Base-by-base conservation (phyloP, 2,113 vertebrate genomes). In the Forbesichthys agassizii region DNA sequence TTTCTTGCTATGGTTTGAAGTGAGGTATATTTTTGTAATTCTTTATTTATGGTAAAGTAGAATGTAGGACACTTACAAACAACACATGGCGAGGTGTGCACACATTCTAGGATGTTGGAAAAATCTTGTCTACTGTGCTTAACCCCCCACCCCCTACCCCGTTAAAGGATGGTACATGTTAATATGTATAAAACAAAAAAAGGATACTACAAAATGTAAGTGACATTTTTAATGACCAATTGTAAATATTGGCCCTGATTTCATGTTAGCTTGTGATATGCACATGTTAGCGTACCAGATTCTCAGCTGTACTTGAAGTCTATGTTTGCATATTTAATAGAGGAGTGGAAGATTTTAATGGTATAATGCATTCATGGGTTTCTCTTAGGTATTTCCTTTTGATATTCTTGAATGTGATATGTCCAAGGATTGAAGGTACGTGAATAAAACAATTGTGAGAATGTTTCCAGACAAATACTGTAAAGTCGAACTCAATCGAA, bases 1-100 rank as follows among this genome's bases (percentile, higher is more conserved):
- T 83, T 76, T 75, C 77, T 69, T 78, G 78, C 84, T 81, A 71
- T 69, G 68, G 78, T 74, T 86, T 90, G 85, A 88, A 80, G 88
- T 91, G 86, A 86, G 79, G 75, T 88, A 81, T 92, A 90, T 92
- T 91, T 93, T 92, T 93, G 77, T 90, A 88, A 87, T 49, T 70
- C 79, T 84, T 75, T 88, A 88, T 91, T 91, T 90, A 91, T 91
- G 87, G 77, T 88, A 72, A 83, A 77, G 84, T 88, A 91, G 77
- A 75, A 54, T 46, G 65, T 78, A 78, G 80, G 48, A 84, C 66
- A 81, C 83, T 87, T 78, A 64, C 72, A 77, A 80, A 76, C 64
- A 67, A 71, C 71, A 48, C 51, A 64, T 9, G 52, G 56, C 49
- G 55, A 54, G 52, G 70, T 74, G 59, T 54, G 61, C 52, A 69